Evolutionary conservation across 2,113 vertebrate genomes (phyloP), one percentile per base, ranked within the genome.

Genomic region (Plecotus auritus): DNA sequence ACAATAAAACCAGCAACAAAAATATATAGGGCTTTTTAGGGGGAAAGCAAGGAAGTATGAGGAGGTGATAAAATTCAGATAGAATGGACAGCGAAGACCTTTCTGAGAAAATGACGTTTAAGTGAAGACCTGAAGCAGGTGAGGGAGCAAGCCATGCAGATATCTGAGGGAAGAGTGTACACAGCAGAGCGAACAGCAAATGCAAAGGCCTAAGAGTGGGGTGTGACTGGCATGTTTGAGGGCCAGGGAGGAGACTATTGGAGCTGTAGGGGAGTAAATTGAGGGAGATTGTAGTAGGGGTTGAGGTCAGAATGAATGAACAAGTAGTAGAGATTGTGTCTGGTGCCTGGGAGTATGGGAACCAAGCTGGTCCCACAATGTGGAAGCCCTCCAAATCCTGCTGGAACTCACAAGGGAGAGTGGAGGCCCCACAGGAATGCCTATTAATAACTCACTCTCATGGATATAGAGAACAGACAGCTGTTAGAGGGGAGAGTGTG

Each of bases 381-480:
- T 26, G 40, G 81, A 69, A 82, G 56, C 17, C 66, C n/a, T 85
- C 59, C 85, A 83, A 51, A 35, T 64, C 51, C 26, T 78, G 82
- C n/a, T 70, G n/a, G 45, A 70, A 59, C 23, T 72, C 84, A 54
- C 1, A 0, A 49, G 66, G 49, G 42, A 67, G 32, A 32, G 42
- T 45, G 20, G 18, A 67, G 83, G 66, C 26, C 61, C 88, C 85
- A 73, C 12, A 18, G 37, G 47, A 84, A n/a, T 26, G 42, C 17
- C 83, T 97, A 87, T 81, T 72, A 74, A 59, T 91, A 93, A 61
- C 73, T 76, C 42, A 49, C 30, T 51, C 74, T 81, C 73, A 66
- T 66, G 64, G 64, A 66, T 32, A 66, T 32, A 66, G 13, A 66
- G 12, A 66, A 66, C 64, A n/a, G 30, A 66, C 64, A 66, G 64